Percentiles rank a stretch among this genome's conserved stretches.
Conservation (phyloP, 2,113 vertebrate species). For the Periophthalmus modestus region DNA sequence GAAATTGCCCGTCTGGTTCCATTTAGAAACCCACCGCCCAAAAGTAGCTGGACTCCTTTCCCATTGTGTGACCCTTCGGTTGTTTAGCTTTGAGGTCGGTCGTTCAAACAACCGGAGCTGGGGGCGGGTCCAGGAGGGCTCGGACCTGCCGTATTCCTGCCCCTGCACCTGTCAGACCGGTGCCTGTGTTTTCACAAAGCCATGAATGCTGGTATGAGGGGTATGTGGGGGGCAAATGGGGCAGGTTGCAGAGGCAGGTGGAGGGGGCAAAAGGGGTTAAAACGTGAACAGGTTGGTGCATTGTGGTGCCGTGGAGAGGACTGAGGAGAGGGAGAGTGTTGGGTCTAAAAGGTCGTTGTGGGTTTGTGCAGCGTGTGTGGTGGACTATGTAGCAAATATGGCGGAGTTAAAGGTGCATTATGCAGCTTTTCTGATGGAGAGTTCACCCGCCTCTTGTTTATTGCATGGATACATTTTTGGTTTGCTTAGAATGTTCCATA, state of each 20-base stretch:
- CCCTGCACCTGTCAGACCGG: conserved; percentile 19
- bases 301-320: neutral
- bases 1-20: neutral
- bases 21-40: neutral
- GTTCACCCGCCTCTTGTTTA: too few relatives aligned
- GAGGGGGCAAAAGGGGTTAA: conserved; percentile 62
- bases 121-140: conserved; percentile 8
- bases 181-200: conserved; percentile 17
- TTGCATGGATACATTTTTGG: too few relatives aligned
- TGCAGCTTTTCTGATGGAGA: too few relatives aligned
- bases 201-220: conserved; percentile 55
- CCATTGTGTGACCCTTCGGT: conserved; percentile 28
- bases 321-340: conserved; percentile 34
- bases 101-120: conserved; percentile 43
- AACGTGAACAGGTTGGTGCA: conserved; percentile 55
- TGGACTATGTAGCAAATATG: neutral
- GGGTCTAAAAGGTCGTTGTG: conserved; percentile 23
- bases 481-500: neutral
- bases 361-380: conserved; percentile 19
- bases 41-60: neutral
- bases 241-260: conserved; percentile 61
- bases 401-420: neutral
- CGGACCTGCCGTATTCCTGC: conserved; percentile 1
- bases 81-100: conserved; percentile 38
- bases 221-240: conserved; percentile 42